phyloP scores from a whole-genome alignment of 2,797 vertebrate species.

The Psittacula echo region DNA sequence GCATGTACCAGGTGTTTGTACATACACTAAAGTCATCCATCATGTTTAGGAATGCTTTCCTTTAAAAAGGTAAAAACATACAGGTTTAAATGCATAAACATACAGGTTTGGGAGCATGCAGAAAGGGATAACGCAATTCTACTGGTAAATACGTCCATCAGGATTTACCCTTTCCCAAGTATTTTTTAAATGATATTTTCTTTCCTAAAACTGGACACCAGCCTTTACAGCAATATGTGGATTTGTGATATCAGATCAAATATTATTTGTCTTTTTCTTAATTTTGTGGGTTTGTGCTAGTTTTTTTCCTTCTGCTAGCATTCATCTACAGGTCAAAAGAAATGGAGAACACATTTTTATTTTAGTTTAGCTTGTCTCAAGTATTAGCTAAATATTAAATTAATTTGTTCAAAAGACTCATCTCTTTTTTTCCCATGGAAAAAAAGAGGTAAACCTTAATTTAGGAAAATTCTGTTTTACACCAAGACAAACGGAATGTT shows the following conservation, averaged over 20 bases:
- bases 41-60: neutral
- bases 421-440: neutral
- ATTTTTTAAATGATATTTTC: neutral
- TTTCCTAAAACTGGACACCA: neutral
- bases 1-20: neutral
- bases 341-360: neutral
- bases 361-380: neutral
- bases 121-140: neutral
- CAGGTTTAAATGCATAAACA: neutral
- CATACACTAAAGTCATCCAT: neutral
- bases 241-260: neutral
- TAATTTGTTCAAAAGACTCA: neutral
- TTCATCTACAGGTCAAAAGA: neutral
- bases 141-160: neutral
- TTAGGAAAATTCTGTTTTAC: neutral
- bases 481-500: neutral
- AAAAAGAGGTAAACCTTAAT: neutral
- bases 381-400: neutral
- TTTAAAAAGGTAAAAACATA: accelerated
- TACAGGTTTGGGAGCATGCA: neutral
- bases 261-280: neutral
- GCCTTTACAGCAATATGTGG: neutral
- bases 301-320: neutral
- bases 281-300: neutral
- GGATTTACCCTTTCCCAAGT: neutral